Conservation (phyloP, 2,888 invertebrate genomes). For the Cataglyphis cursor region DNA sequence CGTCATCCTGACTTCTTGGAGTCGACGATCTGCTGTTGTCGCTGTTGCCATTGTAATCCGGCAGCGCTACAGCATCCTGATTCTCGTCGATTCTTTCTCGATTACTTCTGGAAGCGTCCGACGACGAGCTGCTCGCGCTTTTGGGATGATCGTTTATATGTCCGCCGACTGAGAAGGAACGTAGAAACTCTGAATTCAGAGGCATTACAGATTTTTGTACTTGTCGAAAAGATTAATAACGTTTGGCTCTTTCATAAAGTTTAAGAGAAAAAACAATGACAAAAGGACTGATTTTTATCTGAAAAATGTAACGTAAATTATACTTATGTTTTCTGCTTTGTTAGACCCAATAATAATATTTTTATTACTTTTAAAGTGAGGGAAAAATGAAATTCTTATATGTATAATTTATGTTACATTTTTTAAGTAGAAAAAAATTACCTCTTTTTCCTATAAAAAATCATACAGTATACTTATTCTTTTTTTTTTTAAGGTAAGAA, state of each 20-base stretch:
- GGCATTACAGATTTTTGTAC: background rate
- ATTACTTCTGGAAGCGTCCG: conserved; percentile 59
- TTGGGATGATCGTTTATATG: conserved; percentile 31
- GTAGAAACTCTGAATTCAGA: conserved; percentile 38
- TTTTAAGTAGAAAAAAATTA: background rate
- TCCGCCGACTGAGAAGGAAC: conserved; percentile 46
- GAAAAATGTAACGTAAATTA: background rate
- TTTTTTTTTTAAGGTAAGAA: background rate
- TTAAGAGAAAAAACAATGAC: background rate
- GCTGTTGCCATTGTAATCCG: conserved; percentile 53
- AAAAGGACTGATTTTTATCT: background rate
- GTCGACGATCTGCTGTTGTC: conserved; percentile 66
- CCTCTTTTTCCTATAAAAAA: background rate
- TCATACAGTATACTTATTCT: background rate
- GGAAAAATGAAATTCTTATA: background rate
- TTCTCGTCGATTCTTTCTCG: conserved; percentile 18
- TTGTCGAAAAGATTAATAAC: background rate
- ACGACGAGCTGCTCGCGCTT: conserved; percentile 66
- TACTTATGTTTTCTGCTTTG: background rate
- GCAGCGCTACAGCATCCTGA: conserved; percentile 34
- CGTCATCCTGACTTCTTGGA: conserved; percentile 66
- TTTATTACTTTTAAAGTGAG: background rate
- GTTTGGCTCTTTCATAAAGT: background rate
- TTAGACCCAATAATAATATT: background rate
- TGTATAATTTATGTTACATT: background rate